phyloP scores from a whole-genome alignment of 2,797 vertebrate genomes.

The Scolopax bukidnonensis region DNA sequence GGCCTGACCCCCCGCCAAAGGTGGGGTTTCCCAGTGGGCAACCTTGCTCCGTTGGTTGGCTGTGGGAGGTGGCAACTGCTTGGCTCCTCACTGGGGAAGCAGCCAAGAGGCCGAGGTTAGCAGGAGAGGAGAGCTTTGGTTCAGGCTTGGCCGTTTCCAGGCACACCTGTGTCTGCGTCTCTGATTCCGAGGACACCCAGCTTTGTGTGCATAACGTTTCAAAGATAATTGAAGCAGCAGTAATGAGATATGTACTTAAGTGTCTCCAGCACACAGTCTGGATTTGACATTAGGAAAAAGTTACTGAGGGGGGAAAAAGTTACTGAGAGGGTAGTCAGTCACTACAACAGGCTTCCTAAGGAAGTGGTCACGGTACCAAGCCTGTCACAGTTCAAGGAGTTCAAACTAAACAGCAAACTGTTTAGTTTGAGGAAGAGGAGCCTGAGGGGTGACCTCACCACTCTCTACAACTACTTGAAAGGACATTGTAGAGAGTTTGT shows the following conservation, averaged over 20 bases:
- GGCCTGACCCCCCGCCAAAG: not conserved
- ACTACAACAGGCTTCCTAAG: not conserved
- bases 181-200: not conserved
- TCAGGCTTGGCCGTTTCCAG: not conserved
- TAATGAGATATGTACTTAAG: not conserved
- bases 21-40: not conserved
- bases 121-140: not conserved
- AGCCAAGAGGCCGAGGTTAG: not conserved
- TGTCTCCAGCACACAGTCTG: not conserved
- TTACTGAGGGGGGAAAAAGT: not conserved
- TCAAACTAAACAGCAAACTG: too few relatives aligned
- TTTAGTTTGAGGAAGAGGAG: too few relatives aligned
- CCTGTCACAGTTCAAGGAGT: not conserved
- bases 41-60: fast-evolving
- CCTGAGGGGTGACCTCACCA: too few relatives aligned
- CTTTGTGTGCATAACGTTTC: not conserved
- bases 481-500: too few relatives aligned
- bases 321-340: fast-evolving
- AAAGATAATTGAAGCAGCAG: not conserved
- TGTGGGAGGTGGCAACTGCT: not conserved
- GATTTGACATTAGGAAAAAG: not conserved
- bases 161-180: fast-evolving
- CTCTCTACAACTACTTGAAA: too few relatives aligned
- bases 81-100: not conserved
- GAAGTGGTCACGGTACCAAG: not conserved